These are phyloP conservation scores for Amphilophus citrinellus DNA, from an alignment of 2,113 vertebrate genomes.

Conservation along the genomic window DNA sequence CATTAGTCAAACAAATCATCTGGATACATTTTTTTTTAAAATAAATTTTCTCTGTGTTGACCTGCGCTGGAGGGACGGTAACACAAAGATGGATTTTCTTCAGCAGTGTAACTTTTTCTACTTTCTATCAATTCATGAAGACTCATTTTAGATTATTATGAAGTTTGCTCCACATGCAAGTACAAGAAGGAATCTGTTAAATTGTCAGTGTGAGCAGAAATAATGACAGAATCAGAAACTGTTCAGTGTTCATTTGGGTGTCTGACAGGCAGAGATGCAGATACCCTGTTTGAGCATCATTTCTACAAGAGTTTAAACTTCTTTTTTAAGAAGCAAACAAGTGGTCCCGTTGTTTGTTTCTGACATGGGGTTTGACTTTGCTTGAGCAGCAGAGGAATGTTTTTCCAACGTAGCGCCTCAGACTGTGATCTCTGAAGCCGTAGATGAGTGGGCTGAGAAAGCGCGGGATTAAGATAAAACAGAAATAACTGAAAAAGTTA, in stretches of 20 bases:
- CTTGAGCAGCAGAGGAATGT: slow-evolving; percentile 44
- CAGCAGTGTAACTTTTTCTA: neutral
- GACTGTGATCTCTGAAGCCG: slow-evolving; percentile 75
- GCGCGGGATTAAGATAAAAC: slow-evolving; percentile 76
- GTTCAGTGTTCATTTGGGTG: neutral
- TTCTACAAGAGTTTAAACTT: neutral
- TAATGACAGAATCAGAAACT: rapidly evolving
- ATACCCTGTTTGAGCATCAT: neutral
- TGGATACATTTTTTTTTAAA: neutral
- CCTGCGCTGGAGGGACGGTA: neutral
- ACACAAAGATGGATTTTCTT: neutral
- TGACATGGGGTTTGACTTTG: neutral
- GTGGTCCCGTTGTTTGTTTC: neutral
- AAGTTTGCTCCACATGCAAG: neutral
- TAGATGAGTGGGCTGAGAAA: slow-evolving; percentile 83
- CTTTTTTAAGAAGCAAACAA: neutral
- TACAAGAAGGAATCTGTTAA: neutral
- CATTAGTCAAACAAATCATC: neutral
- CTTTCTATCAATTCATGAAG: neutral
- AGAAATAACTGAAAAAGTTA: slow-evolving; percentile 73
- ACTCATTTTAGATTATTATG: neutral
- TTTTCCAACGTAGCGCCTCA: slow-evolving; percentile 62
- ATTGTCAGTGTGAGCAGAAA: neutral
- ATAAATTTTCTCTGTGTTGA: neutral
- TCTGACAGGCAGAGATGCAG: rapidly evolving